Evolutionary conservation across 2,113 vertebrate genomes (phyloP).

Genomic region (Xyrauchen texanus): DNA sequence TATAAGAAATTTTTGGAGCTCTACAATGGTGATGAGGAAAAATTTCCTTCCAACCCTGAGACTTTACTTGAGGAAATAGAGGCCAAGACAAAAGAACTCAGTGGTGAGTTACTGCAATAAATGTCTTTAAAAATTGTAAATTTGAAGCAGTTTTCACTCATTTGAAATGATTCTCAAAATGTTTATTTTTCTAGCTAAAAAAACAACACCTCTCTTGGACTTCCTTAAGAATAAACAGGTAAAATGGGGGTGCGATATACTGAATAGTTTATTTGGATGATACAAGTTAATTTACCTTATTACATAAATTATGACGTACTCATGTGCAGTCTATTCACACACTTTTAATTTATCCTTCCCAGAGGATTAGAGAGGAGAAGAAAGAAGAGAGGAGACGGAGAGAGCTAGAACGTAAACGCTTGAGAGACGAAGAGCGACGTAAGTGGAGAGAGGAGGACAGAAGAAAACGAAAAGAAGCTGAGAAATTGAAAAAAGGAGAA

Average conservation of each 20-base stretch:
- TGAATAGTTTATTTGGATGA: neutral
- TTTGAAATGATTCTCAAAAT: neutral
- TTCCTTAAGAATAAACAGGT: conserved; percentile 99
- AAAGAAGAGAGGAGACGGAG: conserved; percentile 92
- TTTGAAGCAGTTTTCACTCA: neutral
- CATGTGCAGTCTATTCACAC: neutral
- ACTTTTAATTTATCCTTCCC: neutral
- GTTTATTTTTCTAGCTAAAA: conserved; percentile 81
- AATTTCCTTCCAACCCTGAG: conserved; percentile 92
- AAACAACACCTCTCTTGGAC: conserved; percentile 95
- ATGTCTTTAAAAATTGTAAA: neutral
- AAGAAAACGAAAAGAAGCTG: conserved; percentile 91
- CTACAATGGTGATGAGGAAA: conserved; percentile 93
- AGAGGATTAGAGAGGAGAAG: conserved; percentile 96
- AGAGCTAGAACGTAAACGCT: conserved; percentile 93
- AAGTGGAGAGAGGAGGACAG: conserved; percentile 98
- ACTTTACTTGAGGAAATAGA: conserved; percentile 96
- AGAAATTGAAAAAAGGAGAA: conserved; percentile 88
- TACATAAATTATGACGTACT: neutral
- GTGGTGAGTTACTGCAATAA: conserved; percentile 75
- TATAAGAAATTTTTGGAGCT: conserved; percentile 94
- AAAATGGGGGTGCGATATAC: conserved; percentile 55
- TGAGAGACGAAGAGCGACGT: conserved; percentile 93
- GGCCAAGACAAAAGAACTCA: conserved; percentile 93
- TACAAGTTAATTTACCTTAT: neutral